Percentiles rank a stretch among this genome's conserved stretches.
Evolutionary conservation across 2,797 vertebrate genomes (phyloP).

Genomic region (Netta rufina): DNA sequence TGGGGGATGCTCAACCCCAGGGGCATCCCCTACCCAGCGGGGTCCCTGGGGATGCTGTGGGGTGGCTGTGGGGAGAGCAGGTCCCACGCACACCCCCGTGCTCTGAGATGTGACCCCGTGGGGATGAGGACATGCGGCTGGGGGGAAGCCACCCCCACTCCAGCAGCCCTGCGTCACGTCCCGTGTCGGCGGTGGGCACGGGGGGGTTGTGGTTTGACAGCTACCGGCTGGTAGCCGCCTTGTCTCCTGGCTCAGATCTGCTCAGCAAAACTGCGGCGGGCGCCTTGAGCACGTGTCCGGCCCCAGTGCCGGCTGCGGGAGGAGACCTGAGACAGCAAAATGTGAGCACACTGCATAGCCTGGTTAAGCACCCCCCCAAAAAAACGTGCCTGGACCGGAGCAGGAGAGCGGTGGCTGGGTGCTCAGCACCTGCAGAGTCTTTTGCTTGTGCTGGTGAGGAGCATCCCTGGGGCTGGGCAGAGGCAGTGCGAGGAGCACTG

Average conservation of each 20-base stretch:
- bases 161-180: neutral
- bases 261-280: accelerated
- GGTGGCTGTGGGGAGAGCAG: neutral
- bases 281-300: neutral
- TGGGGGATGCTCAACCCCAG: neutral
- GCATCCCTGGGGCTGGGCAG: neutral
- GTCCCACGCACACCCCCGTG: neutral
- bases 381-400: neutral
- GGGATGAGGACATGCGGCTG: neutral
- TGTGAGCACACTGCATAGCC: accelerated
- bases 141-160: neutral
- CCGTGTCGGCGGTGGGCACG: accelerated
- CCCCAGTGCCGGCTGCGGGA: neutral
- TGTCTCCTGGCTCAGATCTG: neutral
- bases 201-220: neutral
- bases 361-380: neutral
- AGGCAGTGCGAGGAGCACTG: neutral
- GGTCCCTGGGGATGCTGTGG: neutral
- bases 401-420: accelerated
- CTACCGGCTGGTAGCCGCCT: accelerated
- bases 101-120: neutral
- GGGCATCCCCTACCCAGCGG: neutral
- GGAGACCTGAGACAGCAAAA: neutral
- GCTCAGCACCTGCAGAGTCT: neutral
- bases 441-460: neutral